Evolutionary conservation across 1,140 invertebrate genomes (phyloP), one percentile per base, ranked within the genome.

Genomic region (Acarapis woodi): DNA sequence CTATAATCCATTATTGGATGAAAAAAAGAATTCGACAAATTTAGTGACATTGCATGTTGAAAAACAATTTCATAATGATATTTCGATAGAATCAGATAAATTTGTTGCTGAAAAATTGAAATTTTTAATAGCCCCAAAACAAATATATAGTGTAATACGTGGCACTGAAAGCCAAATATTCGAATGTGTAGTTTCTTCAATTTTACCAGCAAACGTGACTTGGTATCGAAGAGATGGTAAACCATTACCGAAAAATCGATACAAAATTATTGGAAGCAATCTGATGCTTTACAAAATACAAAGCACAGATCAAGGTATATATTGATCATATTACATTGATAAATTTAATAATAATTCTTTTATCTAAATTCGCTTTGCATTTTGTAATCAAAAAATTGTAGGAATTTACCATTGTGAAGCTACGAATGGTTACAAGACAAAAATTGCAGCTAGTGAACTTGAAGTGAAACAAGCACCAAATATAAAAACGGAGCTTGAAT

Each of bases 351-450:
- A n/a, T n/a, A n/a, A n/a, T n/a, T n/a, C n/a, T n/a, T n/a, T n/a
- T n/a, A n/a, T n/a, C n/a, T n/a, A n/a, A n/a, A n/a, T n/a, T n/a
- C n/a, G n/a, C n/a, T n/a, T n/a, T n/a, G n/a, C n/a, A n/a, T n/a
- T n/a, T n/a, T n/a, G n/a, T 1, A 60, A 56, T 2, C 49, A 56
- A 10, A 55, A 57, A 18, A 70, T 76, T 52, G 62, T 66, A 38
- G 73, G 73, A 0, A 62, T 62, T 0, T 78, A 77, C 47, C 58
- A 67, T 3, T 78, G 74, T 46, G 62, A 62, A 35, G 56, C 55
- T 6, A 46, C 47, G 29, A 57, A 57, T 46, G 49, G 46, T 28
- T 52, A 50, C 3, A 37, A 41, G 25, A 38, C 47, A 22, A 38
- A 50, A 15, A 42, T 40, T 8, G 37, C 46, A 5, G 41, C 46